Conservation (phyloP, 2,888 invertebrate genomes). For the Cheilosia vernalis region DNA sequence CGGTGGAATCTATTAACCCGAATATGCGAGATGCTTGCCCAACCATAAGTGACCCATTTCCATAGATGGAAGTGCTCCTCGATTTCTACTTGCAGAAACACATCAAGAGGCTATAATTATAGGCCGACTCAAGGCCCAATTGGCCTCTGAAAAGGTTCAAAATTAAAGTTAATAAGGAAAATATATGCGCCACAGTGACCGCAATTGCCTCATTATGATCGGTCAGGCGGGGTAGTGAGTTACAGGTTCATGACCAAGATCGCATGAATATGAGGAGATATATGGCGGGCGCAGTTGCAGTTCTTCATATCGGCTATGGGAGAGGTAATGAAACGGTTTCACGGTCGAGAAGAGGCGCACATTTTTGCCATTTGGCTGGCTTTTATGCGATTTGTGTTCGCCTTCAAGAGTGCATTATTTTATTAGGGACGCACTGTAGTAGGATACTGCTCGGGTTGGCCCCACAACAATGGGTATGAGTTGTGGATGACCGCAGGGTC, state of each 20-base stretch:
- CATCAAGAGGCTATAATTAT: slow-evolving; percentile 32
- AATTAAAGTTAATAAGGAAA: slow-evolving; percentile 50
- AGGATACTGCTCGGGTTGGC: slow-evolving; percentile 12
- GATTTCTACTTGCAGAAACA: background rate
- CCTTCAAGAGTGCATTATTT: slow-evolving; percentile 34
- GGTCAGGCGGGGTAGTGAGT: slow-evolving; percentile 65
- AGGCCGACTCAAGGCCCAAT: slow-evolving; percentile 16
- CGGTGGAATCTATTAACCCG: slow-evolving; percentile 52
- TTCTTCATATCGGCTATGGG: slow-evolving; percentile 7
- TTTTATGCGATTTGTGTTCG: slow-evolving; percentile 46
- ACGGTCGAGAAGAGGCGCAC: slow-evolving; percentile 51
- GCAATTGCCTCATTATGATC: slow-evolving; percentile 65
- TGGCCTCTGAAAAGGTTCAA: slow-evolving; percentile 26
- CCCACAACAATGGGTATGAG: slow-evolving; percentile 27
- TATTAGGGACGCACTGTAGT: slow-evolving; percentile 2
- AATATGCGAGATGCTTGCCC: slow-evolving; percentile 45
- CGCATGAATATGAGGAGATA: background rate
- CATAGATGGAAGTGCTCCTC: background rate
- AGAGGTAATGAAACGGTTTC: slow-evolving; percentile 65
- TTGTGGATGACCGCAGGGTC: slow-evolving; percentile 43
- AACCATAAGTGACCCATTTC: slow-evolving; percentile 54
- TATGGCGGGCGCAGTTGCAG: slow-evolving; percentile 21
- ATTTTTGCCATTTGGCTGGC: slow-evolving; percentile 60
- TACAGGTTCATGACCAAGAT: slow-evolving; percentile 70
- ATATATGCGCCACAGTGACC: slow-evolving; percentile 54